Conservation (phyloP, 2,797 vertebrate genomes). For the Artibeus jamaicensis region DNA sequence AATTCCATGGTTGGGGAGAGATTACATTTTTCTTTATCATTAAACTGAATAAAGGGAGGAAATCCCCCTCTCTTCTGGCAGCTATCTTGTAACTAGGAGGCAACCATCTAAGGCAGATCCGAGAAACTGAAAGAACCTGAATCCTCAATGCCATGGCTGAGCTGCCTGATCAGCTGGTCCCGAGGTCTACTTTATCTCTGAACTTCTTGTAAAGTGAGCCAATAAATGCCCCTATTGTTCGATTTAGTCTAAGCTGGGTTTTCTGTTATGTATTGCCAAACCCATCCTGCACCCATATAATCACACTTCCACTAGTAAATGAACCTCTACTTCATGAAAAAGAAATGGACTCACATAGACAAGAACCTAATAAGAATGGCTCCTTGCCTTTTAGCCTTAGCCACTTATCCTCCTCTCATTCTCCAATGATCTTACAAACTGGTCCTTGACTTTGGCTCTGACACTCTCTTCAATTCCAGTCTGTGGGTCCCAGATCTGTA, state of each 20-base stretch:
- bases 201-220: neutral
- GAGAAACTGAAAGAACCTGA: neutral
- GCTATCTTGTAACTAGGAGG: neutral
- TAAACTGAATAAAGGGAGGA: neutral
- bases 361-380: neutral
- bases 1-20: neutral
- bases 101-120: neutral
- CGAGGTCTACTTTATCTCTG: neutral
- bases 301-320: neutral
- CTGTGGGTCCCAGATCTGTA: neutral
- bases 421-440: neutral
- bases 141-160: neutral
- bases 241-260: neutral
- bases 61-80: neutral
- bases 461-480: neutral
- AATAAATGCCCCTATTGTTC: neutral
- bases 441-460: neutral
- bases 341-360: neutral
- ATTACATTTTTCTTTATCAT: neutral
- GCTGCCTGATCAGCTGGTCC: neutral
- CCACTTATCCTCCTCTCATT: neutral
- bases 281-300: neutral
- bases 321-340: neutral
- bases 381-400: neutral
- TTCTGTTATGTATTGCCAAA: neutral